Evolutionary conservation across 1,140 invertebrate species (phyloP).

Genomic region (Pomacea maculata): DNA sequence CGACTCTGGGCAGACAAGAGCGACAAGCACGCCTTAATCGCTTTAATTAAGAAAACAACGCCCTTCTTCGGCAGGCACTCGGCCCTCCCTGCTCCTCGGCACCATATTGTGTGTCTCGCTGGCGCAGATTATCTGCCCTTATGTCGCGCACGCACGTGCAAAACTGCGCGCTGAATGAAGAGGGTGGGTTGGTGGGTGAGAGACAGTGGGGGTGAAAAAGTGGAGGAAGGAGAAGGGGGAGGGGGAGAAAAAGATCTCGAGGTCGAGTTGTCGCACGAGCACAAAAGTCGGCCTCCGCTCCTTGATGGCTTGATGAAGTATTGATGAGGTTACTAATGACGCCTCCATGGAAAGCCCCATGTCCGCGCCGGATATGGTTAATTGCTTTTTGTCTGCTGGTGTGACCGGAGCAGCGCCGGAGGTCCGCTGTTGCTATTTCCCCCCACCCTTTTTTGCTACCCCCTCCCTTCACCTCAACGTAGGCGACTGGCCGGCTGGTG

Average conservation of each 20-base stretch:
- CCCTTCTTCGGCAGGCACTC: background rate
- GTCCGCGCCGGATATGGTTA: too few relatives aligned
- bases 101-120: background rate
- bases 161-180: background rate
- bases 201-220: too few relatives aligned
- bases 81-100: background rate
- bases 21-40: background rate
- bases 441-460: too few relatives aligned
- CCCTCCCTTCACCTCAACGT: too few relatives aligned
- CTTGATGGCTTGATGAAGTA: background rate
- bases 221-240: background rate
- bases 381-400: too few relatives aligned
- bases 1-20: background rate
- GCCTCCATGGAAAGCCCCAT: too few relatives aligned
- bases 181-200: too few relatives aligned
- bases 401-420: too few relatives aligned
- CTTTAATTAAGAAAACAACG: slow-evolving; percentile 13
- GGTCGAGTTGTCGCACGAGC: background rate
- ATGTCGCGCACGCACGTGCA: background rate
- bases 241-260: background rate
- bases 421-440: too few relatives aligned
- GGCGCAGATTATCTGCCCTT: background rate
- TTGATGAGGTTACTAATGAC: slow-evolving; percentile 5
- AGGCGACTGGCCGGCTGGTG: too few relatives aligned
- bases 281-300: background rate